Conservation (phyloP, 1,140 invertebrate species). For the Panulirus ornatus region DNA sequence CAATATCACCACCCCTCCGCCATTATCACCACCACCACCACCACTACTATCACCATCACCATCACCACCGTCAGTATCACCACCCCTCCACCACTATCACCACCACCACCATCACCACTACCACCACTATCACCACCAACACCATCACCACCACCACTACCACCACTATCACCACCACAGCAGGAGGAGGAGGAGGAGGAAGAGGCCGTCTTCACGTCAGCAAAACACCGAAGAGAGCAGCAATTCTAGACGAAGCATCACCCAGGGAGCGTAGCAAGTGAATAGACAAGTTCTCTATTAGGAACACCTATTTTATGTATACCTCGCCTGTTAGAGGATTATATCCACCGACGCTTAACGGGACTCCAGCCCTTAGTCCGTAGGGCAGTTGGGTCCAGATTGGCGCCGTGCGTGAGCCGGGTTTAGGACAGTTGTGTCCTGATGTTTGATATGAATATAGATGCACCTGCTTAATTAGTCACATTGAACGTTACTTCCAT, state of each 20-base stretch:
- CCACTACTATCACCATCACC: neutral
- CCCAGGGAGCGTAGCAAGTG: constrained; percentile 31
- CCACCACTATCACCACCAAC: neutral
- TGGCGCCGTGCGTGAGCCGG: neutral
- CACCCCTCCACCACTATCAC: too few species aligned
- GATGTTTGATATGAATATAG: constrained; percentile 75
- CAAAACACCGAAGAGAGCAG: constrained; percentile 56
- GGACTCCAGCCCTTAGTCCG: neutral
- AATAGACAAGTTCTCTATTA: constrained; percentile 71
- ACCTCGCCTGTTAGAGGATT: constrained; percentile 12
- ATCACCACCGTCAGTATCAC: neutral
- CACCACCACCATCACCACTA: neutral
- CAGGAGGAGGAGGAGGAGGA: neutral
- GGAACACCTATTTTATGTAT: constrained; percentile 72
- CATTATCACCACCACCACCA: constrained; percentile 30
- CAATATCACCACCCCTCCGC: constrained; percentile 6
- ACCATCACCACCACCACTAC: neutral
- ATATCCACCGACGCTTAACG: neutral
- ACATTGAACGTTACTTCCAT: constrained; percentile 73
- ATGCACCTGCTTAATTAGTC: constrained; percentile 75
- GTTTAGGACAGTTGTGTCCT: constrained; percentile 32
- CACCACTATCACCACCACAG: neutral
- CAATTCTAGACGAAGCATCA: constrained; percentile 47
- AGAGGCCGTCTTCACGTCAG: too few species aligned
- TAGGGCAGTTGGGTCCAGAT: neutral